Evolutionary conservation across 2,113 vertebrate genomes (phyloP).

Genomic region (Dromaius novaehollandiae): DNA sequence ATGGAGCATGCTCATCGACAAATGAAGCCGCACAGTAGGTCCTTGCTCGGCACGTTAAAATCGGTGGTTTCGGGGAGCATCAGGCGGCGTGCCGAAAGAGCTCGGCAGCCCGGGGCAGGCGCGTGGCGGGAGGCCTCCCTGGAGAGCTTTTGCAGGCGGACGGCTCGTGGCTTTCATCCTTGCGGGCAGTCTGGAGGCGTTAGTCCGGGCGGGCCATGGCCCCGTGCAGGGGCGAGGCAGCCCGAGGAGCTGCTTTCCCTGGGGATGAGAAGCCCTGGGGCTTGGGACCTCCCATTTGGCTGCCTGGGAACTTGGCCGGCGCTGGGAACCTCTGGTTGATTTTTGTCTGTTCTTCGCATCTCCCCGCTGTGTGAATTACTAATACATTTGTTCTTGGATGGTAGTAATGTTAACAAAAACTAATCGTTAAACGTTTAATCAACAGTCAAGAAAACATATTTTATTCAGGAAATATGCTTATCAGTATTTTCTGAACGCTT

Average conservation of each 20-base stretch:
- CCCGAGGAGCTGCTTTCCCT: neutral
- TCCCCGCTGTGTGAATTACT: neutral
- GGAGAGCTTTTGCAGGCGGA: neutral
- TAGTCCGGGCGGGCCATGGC: fast-evolving
- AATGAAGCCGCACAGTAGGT: fast-evolving
- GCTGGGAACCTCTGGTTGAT: neutral
- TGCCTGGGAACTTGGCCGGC: neutral
- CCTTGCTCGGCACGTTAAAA: neutral
- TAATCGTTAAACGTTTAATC: neutral
- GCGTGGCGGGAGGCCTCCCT: no score
- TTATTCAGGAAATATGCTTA: neutral
- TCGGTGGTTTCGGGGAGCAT: no score
- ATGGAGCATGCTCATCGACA: fast-evolving
- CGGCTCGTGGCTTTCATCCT: neutral
- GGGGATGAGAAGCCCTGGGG: neutral
- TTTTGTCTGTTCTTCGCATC: neutral
- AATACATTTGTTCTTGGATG: neutral
- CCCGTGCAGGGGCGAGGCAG: fast-evolving
- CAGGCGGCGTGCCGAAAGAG: no score
- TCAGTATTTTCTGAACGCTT: neutral
- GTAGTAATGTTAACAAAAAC: neutral
- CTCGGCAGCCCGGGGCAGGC: no score
- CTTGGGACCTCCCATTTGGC: neutral
- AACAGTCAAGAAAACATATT: neutral
- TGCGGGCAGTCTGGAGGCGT: neutral